Evolutionary conservation across 2,888 invertebrate species (phyloP), one percentile per base, ranked within the genome.

Genomic region (Dynastes maya): DNA sequence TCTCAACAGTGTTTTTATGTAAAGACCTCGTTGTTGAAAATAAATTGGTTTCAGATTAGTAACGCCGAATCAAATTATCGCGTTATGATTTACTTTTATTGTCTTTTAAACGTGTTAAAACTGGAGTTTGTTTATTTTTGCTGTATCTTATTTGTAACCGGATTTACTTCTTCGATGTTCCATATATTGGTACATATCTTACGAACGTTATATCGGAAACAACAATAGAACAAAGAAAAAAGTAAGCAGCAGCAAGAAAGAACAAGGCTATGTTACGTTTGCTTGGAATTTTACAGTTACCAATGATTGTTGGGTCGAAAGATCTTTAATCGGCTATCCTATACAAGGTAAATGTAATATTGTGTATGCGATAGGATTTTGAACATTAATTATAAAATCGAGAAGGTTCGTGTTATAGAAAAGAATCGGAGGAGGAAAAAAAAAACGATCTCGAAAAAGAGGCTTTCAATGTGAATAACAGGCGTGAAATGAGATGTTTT

Each of bases 401-500:
- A 72, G 72, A 58, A 58, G 72, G 58, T 37, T 22, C 13, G 45
- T 16, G 40, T 55, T 40, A 58, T 72, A 27, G 22, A 72, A 37
- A 40, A 72, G 27, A 45, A 40, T 40, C 72, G 58, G 79, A 81
- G 81, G 82, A 79, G 76, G 76, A 81, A 82, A 82, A 80, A 80
- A 81, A 82, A 82, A 80, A 76, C 67, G 55, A 11, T 45, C 68
- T 68, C 45, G 82, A 82, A 85, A 85, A 85, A 82, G 83, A 81
- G 83, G 82, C 83, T 83, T 85, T 85, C 85, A 84, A 82, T 84
- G 82, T 83, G 85, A 84, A 86, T 87, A 87, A 87, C 84, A 85
- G 82, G 84, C 87, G 85, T 87, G 86, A 86, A 86, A 87, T 87
- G 86, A 87, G 86, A 84, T 82, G 83, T 84, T 86, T 86, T 86